Evolutionary conservation across 2,113 vertebrate genomes (phyloP).

Genomic region (Lanius ludovicianus): DNA sequence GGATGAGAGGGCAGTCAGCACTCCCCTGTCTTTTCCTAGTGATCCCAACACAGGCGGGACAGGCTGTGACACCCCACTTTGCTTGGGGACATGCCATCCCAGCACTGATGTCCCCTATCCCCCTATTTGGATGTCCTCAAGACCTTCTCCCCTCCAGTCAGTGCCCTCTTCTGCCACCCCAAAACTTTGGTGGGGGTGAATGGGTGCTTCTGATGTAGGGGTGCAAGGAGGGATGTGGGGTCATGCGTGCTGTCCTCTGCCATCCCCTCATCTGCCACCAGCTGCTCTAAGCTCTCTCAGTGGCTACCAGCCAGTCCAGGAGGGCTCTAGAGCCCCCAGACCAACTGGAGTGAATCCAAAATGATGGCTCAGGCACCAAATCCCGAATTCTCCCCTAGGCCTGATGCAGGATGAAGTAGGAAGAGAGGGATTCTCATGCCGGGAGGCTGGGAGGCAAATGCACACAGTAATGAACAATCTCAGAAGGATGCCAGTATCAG

Average conservation of each 20-base stretch:
- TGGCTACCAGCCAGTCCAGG: rapidly evolving
- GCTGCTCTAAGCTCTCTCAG: neutral
- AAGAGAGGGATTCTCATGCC: rapidly evolving
- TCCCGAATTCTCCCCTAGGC: neutral
- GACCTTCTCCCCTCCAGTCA: rapidly evolving
- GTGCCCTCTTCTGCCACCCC: neutral
- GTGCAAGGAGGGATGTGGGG: too few relatives aligned
- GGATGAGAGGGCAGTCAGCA: too few relatives aligned
- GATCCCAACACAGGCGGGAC: rapidly evolving
- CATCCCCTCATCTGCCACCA: neutral
- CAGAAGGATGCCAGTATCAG: neutral
- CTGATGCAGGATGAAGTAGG: neutral
- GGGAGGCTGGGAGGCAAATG: neutral
- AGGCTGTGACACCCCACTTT: rapidly evolving
- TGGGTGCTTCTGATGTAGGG: neutral
- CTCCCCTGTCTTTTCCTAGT: rapidly evolving
- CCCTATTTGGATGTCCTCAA: neutral
- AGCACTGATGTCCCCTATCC: too few relatives aligned
- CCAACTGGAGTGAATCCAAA: rapidly evolving
- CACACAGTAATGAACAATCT: neutral
- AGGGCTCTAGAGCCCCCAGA: neutral
- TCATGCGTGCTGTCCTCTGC: too few relatives aligned
- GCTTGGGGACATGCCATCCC: rapidly evolving
- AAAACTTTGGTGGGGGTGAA: rapidly evolving
- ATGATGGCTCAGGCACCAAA: neutral